Conservation (phyloP, 1,140 invertebrate genomes). For the Camponotus floridanus region DNA sequence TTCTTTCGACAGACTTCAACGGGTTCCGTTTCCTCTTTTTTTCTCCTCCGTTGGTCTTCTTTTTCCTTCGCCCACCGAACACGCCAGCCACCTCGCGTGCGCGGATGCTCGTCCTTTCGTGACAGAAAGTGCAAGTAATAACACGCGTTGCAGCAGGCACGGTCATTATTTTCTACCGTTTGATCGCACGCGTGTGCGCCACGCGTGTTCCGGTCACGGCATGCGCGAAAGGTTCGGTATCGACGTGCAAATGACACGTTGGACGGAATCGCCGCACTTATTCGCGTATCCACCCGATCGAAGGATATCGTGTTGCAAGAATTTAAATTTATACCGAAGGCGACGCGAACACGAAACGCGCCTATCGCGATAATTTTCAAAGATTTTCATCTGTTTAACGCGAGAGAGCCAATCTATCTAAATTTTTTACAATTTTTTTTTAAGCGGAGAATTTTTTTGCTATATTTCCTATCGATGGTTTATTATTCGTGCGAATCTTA, state of each 20-base stretch:
- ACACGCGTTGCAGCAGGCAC: constrained; percentile 24
- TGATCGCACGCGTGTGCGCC: constrained; percentile 49
- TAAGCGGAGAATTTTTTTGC: constrained; percentile 13
- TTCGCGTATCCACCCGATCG: constrained; percentile 9
- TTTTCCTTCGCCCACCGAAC: constrained; percentile 42
- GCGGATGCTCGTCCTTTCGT: constrained; percentile 57
- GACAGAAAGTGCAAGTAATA: constrained; percentile 63
- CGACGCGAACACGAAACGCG: constrained; percentile 28
- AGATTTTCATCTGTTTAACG: constrained; percentile 30
- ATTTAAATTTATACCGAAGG: constrained; percentile 45
- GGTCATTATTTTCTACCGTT: constrained; percentile 52
- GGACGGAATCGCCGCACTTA: constrained; percentile 22
- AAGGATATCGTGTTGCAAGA: constrained; percentile 40
- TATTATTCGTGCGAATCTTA: not conserved
- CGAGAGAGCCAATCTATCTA: not conserved
- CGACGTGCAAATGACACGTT: constrained; percentile 60
- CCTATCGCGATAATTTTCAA: constrained; percentile 29
- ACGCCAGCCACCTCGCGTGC: constrained; percentile 24
- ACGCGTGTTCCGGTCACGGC: constrained; percentile 56
- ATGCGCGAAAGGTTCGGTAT: constrained; percentile 39
- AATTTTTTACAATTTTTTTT: constrained; percentile 1
- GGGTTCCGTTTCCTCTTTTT: constrained; percentile 34
- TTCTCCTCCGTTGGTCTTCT: not conserved
- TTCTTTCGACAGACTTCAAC: constrained; percentile 32
- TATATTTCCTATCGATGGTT: constrained; percentile 17